Percentiles rank a stretch among this genome's conserved stretches.
Conservation (phyloP, 1,140 invertebrate genomes). For the Pemphigus obesinymphae region DNA sequence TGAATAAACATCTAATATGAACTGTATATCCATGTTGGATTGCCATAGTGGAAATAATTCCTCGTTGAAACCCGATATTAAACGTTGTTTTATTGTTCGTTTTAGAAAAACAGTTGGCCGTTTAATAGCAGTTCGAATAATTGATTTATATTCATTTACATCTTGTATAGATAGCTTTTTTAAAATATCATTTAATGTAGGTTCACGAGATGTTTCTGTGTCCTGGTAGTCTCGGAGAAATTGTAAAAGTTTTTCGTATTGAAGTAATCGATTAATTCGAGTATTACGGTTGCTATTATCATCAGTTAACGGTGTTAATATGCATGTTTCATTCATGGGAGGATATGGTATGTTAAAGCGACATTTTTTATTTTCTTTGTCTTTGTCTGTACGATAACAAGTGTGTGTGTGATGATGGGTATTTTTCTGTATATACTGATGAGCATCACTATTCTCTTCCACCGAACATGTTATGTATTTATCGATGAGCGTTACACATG, state of each 20-base stretch:
- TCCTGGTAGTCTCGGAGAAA: background rate
- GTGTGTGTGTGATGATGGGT: background rate
- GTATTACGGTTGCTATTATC: background rate
- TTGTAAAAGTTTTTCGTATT: background rate
- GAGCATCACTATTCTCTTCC: background rate
- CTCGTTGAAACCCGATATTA: too few species aligned
- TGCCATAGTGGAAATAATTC: too few species aligned
- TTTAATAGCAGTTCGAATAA: background rate
- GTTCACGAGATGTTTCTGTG: background rate
- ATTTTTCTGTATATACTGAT: background rate
- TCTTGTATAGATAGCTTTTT: background rate
- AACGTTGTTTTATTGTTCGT: too few species aligned
- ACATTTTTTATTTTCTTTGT: background rate
- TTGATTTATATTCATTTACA: background rate
- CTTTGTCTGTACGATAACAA: background rate
- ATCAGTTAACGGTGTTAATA: background rate
- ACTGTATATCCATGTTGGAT: too few species aligned
- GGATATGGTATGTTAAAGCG: background rate
- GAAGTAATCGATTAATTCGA: background rate
- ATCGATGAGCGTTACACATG: background rate
- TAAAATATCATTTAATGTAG: background rate
- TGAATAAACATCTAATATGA: too few species aligned
- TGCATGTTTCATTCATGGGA: background rate
- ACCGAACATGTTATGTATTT: background rate
- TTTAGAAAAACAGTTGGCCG: too few species aligned